Evolutionary conservation across 1,140 invertebrate species (phyloP).

Genomic region (Musca domestica): DNA sequence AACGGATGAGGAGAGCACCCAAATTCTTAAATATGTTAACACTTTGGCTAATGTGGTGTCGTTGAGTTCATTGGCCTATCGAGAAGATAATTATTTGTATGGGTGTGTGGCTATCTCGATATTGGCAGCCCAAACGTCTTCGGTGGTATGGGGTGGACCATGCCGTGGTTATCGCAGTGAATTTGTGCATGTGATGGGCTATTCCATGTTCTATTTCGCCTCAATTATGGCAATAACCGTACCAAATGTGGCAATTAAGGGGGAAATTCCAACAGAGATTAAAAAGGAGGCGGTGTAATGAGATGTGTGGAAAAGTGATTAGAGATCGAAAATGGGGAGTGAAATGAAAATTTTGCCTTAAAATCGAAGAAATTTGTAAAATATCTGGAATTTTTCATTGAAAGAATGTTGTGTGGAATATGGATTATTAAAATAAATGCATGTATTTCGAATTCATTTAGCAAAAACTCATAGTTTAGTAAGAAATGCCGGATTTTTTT

Average conservation of each 20-base stretch:
- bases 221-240: neutral
- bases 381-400: too few relatives aligned
- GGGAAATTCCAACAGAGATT: too few relatives aligned
- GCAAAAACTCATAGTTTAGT: too few relatives aligned
- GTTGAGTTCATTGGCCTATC: neutral
- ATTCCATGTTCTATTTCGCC: neutral
- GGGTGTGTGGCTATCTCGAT: neutral
- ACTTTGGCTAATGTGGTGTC: neutral
- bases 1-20: neutral
- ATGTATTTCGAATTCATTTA: too few relatives aligned
- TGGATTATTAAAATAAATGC: too few relatives aligned
- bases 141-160: neutral
- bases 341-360: too few relatives aligned
- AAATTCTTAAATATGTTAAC: neutral
- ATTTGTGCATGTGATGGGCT: neutral
- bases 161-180: neutral
- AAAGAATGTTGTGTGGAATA: too few relatives aligned
- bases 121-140: neutral
- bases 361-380: too few relatives aligned
- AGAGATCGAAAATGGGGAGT: too few relatives aligned
- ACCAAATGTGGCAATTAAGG: neutral
- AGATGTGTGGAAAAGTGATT: too few relatives aligned
- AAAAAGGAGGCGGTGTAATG: too few relatives aligned
- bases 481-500: too few relatives aligned
- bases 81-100: constrained; percentile 1